Conservation (phyloP, 2,113 vertebrate genomes). For the Okapia johnstoni region DNA sequence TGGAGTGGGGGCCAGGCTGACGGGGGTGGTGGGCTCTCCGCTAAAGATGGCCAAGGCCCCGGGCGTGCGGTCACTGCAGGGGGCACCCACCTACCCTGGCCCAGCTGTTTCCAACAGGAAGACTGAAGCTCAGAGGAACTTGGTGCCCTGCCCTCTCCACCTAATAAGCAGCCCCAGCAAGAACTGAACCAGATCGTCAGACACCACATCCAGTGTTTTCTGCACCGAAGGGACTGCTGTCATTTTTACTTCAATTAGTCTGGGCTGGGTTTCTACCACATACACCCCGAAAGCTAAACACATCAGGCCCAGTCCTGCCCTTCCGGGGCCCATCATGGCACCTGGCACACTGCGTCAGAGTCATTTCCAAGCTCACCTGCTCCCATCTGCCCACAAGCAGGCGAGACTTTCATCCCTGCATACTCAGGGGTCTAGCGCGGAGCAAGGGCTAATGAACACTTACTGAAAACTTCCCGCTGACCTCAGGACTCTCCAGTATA, state of each 20-base stretch:
- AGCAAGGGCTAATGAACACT: background rate
- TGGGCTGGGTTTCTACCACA: background rate
- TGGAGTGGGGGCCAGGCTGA: constrained; percentile 62
- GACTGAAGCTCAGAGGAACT: background rate
- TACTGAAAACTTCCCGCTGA: background rate
- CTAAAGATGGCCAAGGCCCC: accelerated
- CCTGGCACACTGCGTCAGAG: no score
- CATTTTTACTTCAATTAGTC: background rate
- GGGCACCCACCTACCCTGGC: background rate
- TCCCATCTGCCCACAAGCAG: background rate
- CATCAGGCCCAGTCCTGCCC: background rate
- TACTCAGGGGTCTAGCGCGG: background rate
- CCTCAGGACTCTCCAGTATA: background rate
- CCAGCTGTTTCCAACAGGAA: background rate
- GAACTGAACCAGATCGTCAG: background rate
- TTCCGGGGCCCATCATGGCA: background rate
- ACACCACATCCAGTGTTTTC: background rate
- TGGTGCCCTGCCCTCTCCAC: background rate
- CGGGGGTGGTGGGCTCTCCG: background rate
- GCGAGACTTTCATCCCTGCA: background rate
- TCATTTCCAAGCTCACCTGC: no score
- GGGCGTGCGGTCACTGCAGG: accelerated
- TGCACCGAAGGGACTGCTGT: background rate
- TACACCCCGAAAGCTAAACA: background rate
- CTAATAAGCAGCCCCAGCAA: background rate